These are phyloP conservation scores for Sebastes minor DNA, from an alignment of 2,797 vertebrate genomes.

Conservation along the genomic window DNA sequence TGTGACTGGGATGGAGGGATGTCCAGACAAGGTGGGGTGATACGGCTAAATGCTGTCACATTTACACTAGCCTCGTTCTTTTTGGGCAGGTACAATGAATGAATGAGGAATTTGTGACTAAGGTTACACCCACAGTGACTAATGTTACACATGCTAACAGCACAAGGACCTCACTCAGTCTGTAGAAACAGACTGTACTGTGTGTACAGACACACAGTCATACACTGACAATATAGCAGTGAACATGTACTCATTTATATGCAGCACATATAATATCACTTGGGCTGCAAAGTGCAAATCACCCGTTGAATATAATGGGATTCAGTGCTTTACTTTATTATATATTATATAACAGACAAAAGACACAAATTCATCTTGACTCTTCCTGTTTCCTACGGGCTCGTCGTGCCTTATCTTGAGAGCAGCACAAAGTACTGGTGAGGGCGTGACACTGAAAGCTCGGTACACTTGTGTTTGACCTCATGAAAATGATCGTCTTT, in stretches of 20 bases:
- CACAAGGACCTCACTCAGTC: slow-evolving; percentile 24
- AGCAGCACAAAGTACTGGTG: slow-evolving; percentile 94
- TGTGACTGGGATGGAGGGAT: slow-evolving; percentile 67
- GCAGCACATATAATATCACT: neutral
- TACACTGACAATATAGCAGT: neutral
- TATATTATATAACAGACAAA: neutral
- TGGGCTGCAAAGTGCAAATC: neutral
- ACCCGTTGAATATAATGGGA: neutral
- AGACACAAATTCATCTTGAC: neutral
- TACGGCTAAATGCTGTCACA: slow-evolving; percentile 39
- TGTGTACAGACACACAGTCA: neutral
- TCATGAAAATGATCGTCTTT: slow-evolving; percentile 85
- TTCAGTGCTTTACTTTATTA: neutral
- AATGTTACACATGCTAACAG: slow-evolving; percentile 40
- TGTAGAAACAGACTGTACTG: slow-evolving; percentile 1
- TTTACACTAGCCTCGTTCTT: slow-evolving; percentile 26
- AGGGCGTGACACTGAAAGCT: slow-evolving; percentile 92
- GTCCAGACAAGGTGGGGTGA: slow-evolving; percentile 65
- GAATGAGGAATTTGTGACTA: slow-evolving; percentile 56
- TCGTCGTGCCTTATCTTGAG: slow-evolving; percentile 81
- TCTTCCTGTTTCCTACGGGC: neutral
- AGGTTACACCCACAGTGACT: slow-evolving; percentile 61
- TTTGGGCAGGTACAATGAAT: slow-evolving; percentile 43
- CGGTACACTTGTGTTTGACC: slow-evolving; percentile 98
- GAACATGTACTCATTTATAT: neutral